These are phyloP conservation scores for Orthosia cruda DNA, from an alignment of 2,888 invertebrate genomes.

Conservation along the genomic window DNA sequence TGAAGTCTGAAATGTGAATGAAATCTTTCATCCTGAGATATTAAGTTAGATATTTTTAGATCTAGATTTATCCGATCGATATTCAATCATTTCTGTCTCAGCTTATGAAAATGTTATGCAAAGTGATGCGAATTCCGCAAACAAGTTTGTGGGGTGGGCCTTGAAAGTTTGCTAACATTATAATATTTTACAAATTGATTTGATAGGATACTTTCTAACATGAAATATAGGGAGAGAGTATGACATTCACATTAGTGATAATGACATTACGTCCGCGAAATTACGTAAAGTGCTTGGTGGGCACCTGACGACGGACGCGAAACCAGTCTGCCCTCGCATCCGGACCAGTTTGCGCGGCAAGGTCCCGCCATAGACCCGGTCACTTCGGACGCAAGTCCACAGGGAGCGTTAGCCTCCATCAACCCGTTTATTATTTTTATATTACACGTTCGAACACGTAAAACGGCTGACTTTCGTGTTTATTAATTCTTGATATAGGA, in stretches of 20 bases:
- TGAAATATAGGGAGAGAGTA: constrained; percentile 62
- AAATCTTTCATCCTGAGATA: constrained; percentile 41
- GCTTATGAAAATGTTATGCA: constrained; percentile 42
- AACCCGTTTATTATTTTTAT: constrained; percentile 78
- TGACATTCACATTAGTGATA: constrained; percentile 64
- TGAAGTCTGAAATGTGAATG: constrained; percentile 52
- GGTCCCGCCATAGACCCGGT: constrained; percentile 85
- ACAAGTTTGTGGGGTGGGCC: constrained; percentile 32
- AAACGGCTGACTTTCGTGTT: constrained; percentile 65
- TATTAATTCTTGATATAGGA: constrained; percentile 45
- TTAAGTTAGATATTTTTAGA: constrained; percentile 40
- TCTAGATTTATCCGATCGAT: constrained; percentile 26
- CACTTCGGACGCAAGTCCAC: constrained; percentile 61
- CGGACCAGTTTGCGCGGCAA: constrained; percentile 80
- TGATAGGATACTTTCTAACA: constrained; percentile 47
- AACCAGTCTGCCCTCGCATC: constrained; percentile 80
- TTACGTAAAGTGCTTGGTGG: constrained; percentile 79
- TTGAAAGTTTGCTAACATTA: constrained; percentile 14
- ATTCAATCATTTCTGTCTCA: constrained; percentile 39
- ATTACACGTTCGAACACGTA: constrained; percentile 68
- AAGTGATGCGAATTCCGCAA: constrained; percentile 50
- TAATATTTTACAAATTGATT: constrained; percentile 38
- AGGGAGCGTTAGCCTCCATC: constrained; percentile 76
- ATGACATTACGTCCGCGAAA: constrained; percentile 77
- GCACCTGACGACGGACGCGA: constrained; percentile 78